Conservation (phyloP, 1,140 invertebrate species). For the Nephila pilipes region DNA sequence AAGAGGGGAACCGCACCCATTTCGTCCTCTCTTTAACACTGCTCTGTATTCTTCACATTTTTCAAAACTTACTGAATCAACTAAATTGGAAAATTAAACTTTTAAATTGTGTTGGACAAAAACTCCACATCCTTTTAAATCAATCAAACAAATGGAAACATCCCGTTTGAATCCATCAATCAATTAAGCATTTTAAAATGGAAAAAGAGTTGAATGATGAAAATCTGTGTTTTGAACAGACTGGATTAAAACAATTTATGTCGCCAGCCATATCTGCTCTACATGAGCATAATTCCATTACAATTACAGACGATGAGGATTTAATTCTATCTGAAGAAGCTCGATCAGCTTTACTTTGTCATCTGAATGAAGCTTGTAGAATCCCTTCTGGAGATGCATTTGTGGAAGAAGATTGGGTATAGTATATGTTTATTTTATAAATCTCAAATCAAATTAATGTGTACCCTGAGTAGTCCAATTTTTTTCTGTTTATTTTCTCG, state of each 20-base stretch:
- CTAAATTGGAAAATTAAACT: no score
- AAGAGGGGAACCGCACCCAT: no score
- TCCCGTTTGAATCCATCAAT: no score
- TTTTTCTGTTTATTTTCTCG: background rate
- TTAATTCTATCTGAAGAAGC: constrained; percentile 1
- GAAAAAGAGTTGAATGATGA: background rate
- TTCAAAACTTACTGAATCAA: no score
- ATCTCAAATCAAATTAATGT: background rate
- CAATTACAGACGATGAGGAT: background rate
- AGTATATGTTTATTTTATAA: background rate
- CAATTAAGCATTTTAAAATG: background rate
- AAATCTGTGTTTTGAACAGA: background rate
- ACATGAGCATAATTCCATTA: background rate
- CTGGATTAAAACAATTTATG: background rate
- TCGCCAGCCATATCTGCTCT: background rate
- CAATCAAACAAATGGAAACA: background rate
- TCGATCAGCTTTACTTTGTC: background rate
- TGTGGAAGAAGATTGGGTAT: constrained; percentile 49
- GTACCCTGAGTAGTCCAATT: no score
- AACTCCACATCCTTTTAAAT: background rate
- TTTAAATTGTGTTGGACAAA: no score
- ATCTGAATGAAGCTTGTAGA: background rate
- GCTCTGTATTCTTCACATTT: no score
- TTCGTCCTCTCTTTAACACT: no score
- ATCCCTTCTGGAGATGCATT: background rate